phyloP scores from a whole-genome alignment of 2,113 vertebrate genomes.

The Megaceryle torquata region DNA sequence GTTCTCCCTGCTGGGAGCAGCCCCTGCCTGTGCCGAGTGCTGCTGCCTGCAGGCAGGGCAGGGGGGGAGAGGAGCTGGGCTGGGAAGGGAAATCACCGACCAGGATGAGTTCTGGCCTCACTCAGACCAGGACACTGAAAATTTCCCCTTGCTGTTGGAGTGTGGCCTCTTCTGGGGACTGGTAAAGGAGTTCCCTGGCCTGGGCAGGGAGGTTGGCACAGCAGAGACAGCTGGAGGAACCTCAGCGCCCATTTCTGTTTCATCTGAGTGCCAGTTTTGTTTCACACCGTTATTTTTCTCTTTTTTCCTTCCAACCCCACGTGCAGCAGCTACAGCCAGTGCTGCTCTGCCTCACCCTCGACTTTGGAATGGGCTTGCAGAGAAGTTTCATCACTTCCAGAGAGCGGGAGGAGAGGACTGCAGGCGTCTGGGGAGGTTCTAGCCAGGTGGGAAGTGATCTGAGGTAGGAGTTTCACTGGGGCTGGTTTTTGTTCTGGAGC shows the following conservation, averaged over 20 bases:
- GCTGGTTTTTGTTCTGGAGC: rapidly evolving
- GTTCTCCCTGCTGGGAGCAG: no score
- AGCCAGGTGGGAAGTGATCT: background rate
- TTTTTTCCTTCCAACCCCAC: background rate
- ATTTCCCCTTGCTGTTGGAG: background rate
- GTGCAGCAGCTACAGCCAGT: background rate
- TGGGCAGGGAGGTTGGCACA: background rate
- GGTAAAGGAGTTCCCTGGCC: background rate
- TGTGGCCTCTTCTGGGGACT: background rate
- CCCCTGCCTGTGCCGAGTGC: no score
- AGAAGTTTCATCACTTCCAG: background rate
- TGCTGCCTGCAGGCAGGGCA: no score
- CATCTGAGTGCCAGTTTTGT: rapidly evolving
- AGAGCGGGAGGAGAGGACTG: background rate
- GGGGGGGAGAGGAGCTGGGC: no score
- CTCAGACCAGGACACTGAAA: background rate
- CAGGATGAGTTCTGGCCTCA: no score
- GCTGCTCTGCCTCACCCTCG: background rate
- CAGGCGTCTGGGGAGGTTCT: background rate
- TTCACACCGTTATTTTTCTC: background rate
- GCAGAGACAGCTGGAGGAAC: background rate
- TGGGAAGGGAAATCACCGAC: no score
- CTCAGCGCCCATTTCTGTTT: background rate
- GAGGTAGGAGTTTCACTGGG: background rate
- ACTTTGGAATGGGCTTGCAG: background rate